These are phyloP conservation scores for Drosophila antonietae DNA, from an alignment of 2,888 invertebrate species.

Conservation along the genomic window DNA sequence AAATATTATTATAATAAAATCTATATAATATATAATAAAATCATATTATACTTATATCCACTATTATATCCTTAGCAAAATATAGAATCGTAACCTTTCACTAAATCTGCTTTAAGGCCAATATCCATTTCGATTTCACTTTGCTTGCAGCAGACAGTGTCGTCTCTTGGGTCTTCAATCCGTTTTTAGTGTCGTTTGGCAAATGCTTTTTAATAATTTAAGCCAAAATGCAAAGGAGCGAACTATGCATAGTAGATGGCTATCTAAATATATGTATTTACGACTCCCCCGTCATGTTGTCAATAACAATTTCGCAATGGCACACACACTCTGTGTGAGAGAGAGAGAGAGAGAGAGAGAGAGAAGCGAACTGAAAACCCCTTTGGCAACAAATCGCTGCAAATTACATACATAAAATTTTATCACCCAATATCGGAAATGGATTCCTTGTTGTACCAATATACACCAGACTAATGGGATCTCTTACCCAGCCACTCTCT, in stretches of 20 bases:
- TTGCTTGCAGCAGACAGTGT: slow-evolving; percentile 36
- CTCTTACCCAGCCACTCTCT: background rate
- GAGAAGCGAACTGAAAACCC: slow-evolving; percentile 26
- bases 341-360: slow-evolving; percentile 10
- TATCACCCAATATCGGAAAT: slow-evolving; percentile 81
- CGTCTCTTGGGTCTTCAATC: slow-evolving; percentile 35
- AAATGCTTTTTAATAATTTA: slow-evolving; percentile 77
- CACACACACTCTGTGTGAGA: slow-evolving; percentile 24
- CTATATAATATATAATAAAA: background rate
- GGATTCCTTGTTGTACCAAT: slow-evolving; percentile 69
- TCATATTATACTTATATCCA: background rate
- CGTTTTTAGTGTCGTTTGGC: slow-evolving; percentile 50
- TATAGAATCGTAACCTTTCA: background rate
- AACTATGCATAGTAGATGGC: slow-evolving; percentile 42
- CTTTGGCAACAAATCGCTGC: slow-evolving; percentile 76
- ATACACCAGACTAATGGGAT: slow-evolving; percentile 70
- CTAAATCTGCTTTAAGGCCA: background rate
- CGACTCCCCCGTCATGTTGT: slow-evolving; percentile 68
- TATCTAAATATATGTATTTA: slow-evolving; percentile 65
- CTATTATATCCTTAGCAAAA: background rate
- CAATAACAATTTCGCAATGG: slow-evolving; percentile 75
- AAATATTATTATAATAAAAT: background rate
- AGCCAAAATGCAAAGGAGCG: slow-evolving; percentile 47
- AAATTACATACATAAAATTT: slow-evolving; percentile 79
- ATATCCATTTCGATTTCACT: slow-evolving; percentile 4